Evolutionary conservation across 2,797 vertebrate species (phyloP).

Genomic region (Pangasius djambal): DNA sequence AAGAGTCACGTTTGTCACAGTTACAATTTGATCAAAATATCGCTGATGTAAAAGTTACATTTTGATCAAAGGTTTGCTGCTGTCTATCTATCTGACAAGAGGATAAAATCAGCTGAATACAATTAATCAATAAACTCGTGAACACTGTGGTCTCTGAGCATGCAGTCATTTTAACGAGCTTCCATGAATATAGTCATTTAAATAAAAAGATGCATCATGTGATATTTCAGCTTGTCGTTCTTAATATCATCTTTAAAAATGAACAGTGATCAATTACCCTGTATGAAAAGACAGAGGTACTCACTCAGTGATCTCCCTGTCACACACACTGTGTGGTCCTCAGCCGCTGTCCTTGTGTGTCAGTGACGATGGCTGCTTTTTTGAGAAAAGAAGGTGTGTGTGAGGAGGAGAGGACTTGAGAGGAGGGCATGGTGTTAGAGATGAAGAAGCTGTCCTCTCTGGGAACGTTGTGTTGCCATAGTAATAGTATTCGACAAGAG

Average conservation of each 20-base stretch:
- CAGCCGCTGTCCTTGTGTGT: conserved; percentile 32
- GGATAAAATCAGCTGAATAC: not conserved
- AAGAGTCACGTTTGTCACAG: not conserved
- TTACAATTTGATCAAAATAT: not conserved
- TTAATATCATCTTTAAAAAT: not conserved
- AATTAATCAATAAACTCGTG: not conserved
- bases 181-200: not conserved
- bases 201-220: not conserved
- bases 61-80: not conserved
- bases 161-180: not conserved
- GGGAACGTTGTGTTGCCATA: conserved; percentile 73
- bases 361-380: conserved; percentile 52
- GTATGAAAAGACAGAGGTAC: conserved; percentile 4
- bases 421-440: conserved; percentile 53
- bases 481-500: conserved; percentile 62
- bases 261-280: not conserved
- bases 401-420: conserved; percentile 53
- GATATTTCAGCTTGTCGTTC: not conserved
- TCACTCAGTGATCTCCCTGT: conserved; percentile 14
- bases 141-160: not conserved
- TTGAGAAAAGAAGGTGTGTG: conserved; percentile 49
- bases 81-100: not conserved
- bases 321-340: not conserved
- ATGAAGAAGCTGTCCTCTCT: conserved; percentile 35
- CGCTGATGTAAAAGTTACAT: not conserved